Evolutionary conservation across 35 echinoderm and acorn worm species (phyloP).

Genomic region (Heliocidaris tuberculata): DNA sequence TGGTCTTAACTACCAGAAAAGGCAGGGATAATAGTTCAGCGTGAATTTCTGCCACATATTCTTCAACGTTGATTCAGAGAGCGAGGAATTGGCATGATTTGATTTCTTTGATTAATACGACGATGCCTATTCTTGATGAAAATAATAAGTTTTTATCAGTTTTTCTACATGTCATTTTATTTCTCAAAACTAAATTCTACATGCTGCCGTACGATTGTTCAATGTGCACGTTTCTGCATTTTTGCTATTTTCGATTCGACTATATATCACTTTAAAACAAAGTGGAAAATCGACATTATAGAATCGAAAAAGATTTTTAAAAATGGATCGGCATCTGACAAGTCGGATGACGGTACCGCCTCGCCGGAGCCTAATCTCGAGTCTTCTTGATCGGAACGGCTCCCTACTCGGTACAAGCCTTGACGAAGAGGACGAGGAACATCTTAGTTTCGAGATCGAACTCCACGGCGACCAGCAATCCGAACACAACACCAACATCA

Average conservation of each 20-base stretch:
- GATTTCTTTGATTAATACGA: neutral
- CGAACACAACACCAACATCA: neutral
- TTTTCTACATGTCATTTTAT: neutral
- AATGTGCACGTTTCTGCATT: too few relatives aligned
- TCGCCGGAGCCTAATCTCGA: slow-evolving; percentile 13
- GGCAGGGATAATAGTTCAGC: neutral
- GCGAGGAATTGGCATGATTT: neutral
- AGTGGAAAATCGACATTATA: neutral
- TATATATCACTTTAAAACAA: neutral
- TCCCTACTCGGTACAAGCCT: neutral
- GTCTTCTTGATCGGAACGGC: neutral
- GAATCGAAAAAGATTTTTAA: neutral
- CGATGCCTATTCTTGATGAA: neutral
- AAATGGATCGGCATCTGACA: neutral
- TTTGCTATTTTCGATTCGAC: neutral
- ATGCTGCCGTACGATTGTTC: neutral
- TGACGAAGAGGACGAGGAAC: slow-evolving; percentile 20
- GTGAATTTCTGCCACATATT: neutral
- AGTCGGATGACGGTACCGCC: neutral
- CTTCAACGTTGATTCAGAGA: neutral
- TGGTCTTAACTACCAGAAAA: neutral
- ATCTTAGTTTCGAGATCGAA: slow-evolving; percentile 13
- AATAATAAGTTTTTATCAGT: too few relatives aligned
- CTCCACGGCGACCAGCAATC: neutral
- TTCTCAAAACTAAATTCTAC: neutral